Percentiles rank a stretch among this genome's conserved stretches.
phyloP scores from a whole-genome alignment of 2,113 vertebrate genomes.

The Prinia subflava region DNA sequence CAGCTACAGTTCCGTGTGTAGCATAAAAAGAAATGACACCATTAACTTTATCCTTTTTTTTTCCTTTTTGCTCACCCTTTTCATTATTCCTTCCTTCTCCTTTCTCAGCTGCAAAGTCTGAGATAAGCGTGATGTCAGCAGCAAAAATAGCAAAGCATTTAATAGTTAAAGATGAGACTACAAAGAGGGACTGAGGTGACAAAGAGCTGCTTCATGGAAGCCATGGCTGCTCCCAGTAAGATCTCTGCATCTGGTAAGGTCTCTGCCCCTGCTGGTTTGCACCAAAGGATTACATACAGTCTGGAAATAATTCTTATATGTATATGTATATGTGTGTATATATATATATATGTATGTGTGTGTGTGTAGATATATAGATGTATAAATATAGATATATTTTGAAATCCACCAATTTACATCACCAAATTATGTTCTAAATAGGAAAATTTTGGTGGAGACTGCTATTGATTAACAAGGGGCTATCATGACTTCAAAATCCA shows the following conservation, averaged over 20 bases:
- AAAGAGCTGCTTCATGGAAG: not conserved
- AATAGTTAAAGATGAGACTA: not conserved
- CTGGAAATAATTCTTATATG: not conserved
- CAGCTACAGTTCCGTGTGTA: not conserved
- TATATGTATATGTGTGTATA: rapidly evolving
- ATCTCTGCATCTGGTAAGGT: not conserved
- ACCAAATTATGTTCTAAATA: not conserved
- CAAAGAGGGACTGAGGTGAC: not conserved
- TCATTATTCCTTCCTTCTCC: not conserved
- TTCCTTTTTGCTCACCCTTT: not conserved
- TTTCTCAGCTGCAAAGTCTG: not conserved
- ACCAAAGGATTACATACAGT: not conserved
- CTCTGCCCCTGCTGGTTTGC: not conserved
- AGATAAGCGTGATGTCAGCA: not conserved
- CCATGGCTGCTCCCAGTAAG: not conserved
- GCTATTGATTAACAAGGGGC: not conserved
- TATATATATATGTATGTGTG: rapidly evolving
- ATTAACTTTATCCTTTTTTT: not conserved
- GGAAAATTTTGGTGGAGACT: not conserved
- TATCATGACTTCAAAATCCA: not conserved
- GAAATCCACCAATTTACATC: not conserved
- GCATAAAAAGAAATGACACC: not conserved
- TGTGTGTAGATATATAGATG: rapidly evolving
- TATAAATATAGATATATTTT: not conserved
- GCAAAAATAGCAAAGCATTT: not conserved